Conservation (phyloP, 2,888 invertebrate genomes). For the Melitaea athalia region DNA sequence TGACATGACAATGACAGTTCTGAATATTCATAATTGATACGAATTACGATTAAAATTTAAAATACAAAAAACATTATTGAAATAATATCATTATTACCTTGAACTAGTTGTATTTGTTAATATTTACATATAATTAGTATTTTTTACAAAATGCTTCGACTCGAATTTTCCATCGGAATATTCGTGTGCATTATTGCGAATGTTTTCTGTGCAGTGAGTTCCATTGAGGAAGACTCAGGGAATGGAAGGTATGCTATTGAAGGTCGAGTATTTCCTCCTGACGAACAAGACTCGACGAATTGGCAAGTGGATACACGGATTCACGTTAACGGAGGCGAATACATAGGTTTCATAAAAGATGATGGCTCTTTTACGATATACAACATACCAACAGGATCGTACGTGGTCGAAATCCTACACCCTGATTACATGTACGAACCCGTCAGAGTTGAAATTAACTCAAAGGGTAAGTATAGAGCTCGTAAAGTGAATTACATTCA, state of each 20-base stretch:
- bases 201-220: conserved; percentile 53
- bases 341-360: conserved; percentile 92
- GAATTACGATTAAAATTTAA: conserved; percentile 6
- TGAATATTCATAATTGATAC: conserved; percentile 6
- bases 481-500: conserved; percentile 97
- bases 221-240: conserved; percentile 67
- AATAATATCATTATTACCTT: not conserved
- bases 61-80: not conserved
- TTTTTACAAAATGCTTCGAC: conserved; percentile 28
- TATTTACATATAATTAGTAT: not conserved
- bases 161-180: conserved; percentile 17
- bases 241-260: conserved; percentile 88
- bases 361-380: conserved; percentile 95
- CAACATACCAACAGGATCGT: conserved; percentile 95
- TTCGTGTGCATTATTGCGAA: conserved; percentile 31
- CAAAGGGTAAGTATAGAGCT: conserved; percentile 97
- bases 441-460: conserved; percentile 97
- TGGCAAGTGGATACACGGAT: conserved; percentile 91
- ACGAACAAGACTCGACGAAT: conserved; percentile 80
- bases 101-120: not conserved
- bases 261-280: conserved; percentile 90
- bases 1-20: conserved; percentile 6
- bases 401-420: conserved; percentile 95
- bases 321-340: conserved; percentile 94
- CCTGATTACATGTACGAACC: conserved; percentile 97